Percentiles rank a stretch among this genome's conserved stretches.
These are phyloP conservation scores for Eupithecia subfuscata DNA, from an alignment of 2,888 invertebrate species.

Conservation along the genomic window DNA sequence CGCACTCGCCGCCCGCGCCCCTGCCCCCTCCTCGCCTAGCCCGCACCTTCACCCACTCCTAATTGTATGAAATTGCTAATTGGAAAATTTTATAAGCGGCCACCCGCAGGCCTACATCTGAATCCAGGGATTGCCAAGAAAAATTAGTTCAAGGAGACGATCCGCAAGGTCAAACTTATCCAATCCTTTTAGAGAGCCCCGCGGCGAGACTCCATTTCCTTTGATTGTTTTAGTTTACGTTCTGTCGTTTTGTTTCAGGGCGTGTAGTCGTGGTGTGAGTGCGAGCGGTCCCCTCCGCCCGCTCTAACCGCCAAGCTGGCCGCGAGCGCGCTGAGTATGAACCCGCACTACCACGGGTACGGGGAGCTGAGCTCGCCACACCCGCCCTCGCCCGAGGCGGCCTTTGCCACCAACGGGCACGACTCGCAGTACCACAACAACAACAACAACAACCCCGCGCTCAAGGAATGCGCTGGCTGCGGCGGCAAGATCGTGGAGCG, in stretches of 20 bases:
- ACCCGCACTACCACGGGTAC: constrained; percentile 95
- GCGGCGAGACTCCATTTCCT: constrained; percentile 13
- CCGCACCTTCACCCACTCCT: constrained; percentile 68
- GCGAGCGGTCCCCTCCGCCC: constrained; percentile 81
- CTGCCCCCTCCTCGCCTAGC: constrained; percentile 48
- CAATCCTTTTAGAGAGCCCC: constrained; percentile 14
- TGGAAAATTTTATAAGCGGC: constrained; percentile 84
- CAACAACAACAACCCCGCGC: constrained; percentile 84
- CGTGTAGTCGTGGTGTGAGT: constrained; percentile 80
- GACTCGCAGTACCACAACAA: constrained; percentile 84
- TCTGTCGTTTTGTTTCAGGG: constrained; percentile 65
- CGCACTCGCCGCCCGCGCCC: constrained; percentile 65
- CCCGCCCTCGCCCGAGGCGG: constrained; percentile 89
- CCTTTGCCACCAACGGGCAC: constrained; percentile 86
- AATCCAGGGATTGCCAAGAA: constrained; percentile 42
- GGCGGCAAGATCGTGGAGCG: constrained; percentile 96
- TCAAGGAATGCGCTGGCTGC: constrained; percentile 95
- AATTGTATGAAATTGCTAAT: constrained; percentile 85
- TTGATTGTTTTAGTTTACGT: constrained; percentile 17
- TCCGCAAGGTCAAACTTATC: constrained; percentile 33
- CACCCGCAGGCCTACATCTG: constrained; percentile 73
- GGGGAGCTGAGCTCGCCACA: constrained; percentile 91
- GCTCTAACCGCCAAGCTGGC: constrained; percentile 92
- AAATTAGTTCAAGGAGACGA: constrained; percentile 32
- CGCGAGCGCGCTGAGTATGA: constrained; percentile 94